phyloP scores from a whole-genome alignment of 1,140 invertebrate species.

The Tetragnatha versicolor region DNA sequence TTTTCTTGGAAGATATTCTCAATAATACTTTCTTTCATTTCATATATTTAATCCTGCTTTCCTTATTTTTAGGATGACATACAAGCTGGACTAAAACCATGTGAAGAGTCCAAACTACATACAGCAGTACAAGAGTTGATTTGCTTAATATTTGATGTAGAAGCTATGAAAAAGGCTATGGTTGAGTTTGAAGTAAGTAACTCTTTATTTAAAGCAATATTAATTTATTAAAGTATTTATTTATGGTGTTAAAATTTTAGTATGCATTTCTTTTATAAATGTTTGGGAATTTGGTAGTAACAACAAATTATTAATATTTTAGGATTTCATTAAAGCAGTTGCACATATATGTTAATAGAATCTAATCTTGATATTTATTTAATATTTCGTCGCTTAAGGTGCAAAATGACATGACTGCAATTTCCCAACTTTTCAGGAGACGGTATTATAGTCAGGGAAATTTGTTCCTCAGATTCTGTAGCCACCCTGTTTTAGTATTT shows the following conservation, averaged over 20 bases:
- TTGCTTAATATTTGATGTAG: slow-evolving; percentile 87
- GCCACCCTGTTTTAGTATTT: too few relatives aligned
- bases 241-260: neutral
- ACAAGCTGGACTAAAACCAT: slow-evolving; percentile 58
- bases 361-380: too few relatives aligned
- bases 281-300: too few relatives aligned
- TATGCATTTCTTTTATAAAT: neutral
- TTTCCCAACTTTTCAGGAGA: too few relatives aligned
- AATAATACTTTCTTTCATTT: neutral
- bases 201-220: neutral
- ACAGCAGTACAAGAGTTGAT: slow-evolving; percentile 84
- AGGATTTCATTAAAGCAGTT: too few relatives aligned
- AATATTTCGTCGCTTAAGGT: too few relatives aligned
- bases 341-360: too few relatives aligned
- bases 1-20: too few relatives aligned
- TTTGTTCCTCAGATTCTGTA: too few relatives aligned
- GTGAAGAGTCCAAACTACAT: slow-evolving; percentile 74
- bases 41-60: neutral
- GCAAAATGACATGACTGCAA: too few relatives aligned
- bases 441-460: too few relatives aligned
- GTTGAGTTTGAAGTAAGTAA: slow-evolving; percentile 84
- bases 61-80: slow-evolving; percentile 62
- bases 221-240: neutral
- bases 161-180: slow-evolving; percentile 90
- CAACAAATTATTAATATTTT: too few relatives aligned